Evolutionary conservation across 2,797 vertebrate species (phyloP).

Genomic region (Leptodactylus fallax): DNA sequence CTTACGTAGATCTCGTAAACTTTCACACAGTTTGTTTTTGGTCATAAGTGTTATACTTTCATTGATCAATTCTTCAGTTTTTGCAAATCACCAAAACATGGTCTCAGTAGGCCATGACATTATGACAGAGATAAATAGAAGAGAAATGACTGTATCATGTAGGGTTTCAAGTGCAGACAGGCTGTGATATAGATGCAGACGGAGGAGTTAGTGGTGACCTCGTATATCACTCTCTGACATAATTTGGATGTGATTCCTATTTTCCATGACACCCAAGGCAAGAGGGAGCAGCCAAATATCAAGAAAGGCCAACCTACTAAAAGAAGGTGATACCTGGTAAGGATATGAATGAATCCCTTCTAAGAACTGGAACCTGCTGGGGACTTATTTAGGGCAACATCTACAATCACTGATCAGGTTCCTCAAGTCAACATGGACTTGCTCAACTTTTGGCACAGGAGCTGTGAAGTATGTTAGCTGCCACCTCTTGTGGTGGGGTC

Average conservation of each 20-base stretch:
- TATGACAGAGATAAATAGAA: background rate
- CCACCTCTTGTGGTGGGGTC: background rate
- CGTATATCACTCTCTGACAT: conserved; percentile 25
- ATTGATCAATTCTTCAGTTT: too few species aligned
- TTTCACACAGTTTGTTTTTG: too few species aligned
- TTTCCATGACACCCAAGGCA: conserved; percentile 52
- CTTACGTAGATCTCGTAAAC: too few species aligned
- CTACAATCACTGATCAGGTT: background rate
- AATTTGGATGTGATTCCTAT: conserved; percentile 14
- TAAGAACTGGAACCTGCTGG: background rate
- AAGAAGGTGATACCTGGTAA: conserved; percentile 46
- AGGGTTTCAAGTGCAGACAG: background rate
- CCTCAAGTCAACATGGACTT: background rate
- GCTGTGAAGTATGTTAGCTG: background rate
- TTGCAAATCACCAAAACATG: too few species aligned
- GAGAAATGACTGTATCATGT: background rate
- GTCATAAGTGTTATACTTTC: too few species aligned
- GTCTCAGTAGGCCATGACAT: too few species aligned
- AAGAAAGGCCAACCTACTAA: conserved; percentile 54
- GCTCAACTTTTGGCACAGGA: background rate
- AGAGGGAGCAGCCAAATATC: conserved; percentile 41
- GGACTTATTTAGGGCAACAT: background rate
- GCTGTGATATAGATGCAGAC: background rate
- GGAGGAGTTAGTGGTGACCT: conserved; percentile 4
- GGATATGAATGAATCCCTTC: conserved; percentile 41